phyloP scores from a whole-genome alignment of 2,888 invertebrate species.

The Galerucella calmariensis region DNA sequence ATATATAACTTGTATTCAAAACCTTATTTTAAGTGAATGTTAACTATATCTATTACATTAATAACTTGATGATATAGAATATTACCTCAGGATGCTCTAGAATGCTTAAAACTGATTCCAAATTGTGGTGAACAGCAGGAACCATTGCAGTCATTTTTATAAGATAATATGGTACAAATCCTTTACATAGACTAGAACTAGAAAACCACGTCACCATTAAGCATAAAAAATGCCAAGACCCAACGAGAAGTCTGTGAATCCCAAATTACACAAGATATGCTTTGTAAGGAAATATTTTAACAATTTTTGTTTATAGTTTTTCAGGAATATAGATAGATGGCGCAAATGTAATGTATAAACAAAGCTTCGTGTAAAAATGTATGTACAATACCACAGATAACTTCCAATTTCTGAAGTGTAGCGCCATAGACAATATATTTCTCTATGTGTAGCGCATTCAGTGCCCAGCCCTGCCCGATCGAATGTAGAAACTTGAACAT shows the following conservation, averaged over 20 bases:
- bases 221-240: neutral
- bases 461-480: too few relatives aligned
- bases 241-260: neutral
- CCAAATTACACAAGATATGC: neutral
- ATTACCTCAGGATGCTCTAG: constrained; percentile 46
- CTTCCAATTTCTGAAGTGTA: too few relatives aligned
- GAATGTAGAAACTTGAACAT: too few relatives aligned
- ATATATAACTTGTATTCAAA: constrained; percentile 17
- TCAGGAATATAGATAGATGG: neutral
- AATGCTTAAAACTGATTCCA: constrained; percentile 47
- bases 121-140: constrained; percentile 34
- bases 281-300: too few relatives aligned
- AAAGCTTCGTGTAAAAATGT: too few relatives aligned
- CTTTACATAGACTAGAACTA: neutral
- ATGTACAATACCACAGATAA: too few relatives aligned
- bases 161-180: constrained; percentile 7
- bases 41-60: too few relatives aligned
- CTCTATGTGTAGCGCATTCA: too few relatives aligned
- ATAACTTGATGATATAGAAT: too few relatives aligned
- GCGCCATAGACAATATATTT: too few relatives aligned
- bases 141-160: constrained; percentile 23
- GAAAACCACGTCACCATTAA: neutral
- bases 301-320: neutral
- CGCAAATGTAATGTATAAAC: neutral
- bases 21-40: neutral